Base-by-base conservation (phyloP, 2,797 vertebrate species). In the Brachyrhaphis roseni region DNA sequence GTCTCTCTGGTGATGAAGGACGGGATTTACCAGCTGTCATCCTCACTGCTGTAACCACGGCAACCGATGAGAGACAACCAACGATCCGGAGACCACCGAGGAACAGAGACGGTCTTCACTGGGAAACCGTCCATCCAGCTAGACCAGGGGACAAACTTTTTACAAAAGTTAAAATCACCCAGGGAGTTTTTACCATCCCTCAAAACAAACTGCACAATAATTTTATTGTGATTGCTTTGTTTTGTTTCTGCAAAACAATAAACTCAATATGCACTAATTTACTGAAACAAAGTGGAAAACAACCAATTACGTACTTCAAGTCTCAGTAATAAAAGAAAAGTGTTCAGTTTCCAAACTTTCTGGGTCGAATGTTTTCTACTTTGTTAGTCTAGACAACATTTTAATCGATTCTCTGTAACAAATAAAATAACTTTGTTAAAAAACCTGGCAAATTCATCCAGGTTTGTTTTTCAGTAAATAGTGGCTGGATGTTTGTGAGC, bases 1-100 rank as follows among this genome's bases (percentile, higher is more conserved):
- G 62, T 66, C 62, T 66, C 62, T 66, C 62, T 39, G 62, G 62
- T 39, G 62, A 66, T 66, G 62, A 66, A 66, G 62, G 34, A 66
- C 18, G 3, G 8, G 62, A 66, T 36, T 66, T 10, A 66, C 34
- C 34, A 23, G 62, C 34, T 20, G 62, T 66, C 62, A 66, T 66
- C 62, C 34, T 39, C 62, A 66, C 62, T 23, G 34, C 34, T 66
- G 31, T 16, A 66, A 4, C 28, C 62, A 36, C 2, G 28, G 62
- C 31, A 36, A 39, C 62, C 1, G 31, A 36, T 20, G 31, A 10
- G 16, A 8, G 62, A 66, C 18, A 31, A 36, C 59, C 51, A 26
- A 62, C 15, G 55, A 13, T 59, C 55, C 28, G 1, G 13, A 31
- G 55, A 59, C 55, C 55, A 59, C 59, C 15, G 31, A 62, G 59